Evolutionary conservation across 2,113 vertebrate genomes (phyloP), one percentile per base, ranked within the genome.

Genomic region (Ctenomys sociabilis): DNA sequence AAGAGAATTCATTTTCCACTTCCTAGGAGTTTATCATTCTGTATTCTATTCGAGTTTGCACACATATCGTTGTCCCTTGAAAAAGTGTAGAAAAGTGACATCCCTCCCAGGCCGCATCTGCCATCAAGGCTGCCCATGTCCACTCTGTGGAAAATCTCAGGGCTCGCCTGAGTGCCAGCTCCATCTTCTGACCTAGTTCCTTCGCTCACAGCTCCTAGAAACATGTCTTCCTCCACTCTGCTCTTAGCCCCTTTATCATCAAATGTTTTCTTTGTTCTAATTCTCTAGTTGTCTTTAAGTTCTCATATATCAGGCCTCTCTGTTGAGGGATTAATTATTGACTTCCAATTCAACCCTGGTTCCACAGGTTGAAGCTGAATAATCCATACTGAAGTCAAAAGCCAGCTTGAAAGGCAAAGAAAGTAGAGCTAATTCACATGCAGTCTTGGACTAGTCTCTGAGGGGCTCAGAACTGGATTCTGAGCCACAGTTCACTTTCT

Each of bases 1-100:
- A 52, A 61, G 26, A 21, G 63, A 84, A 66, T 43, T 84, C 21
- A 86, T 63, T 91, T 90, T 93, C 64, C 26, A 78, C 24, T 94
- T 86, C 7, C 16, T 91, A 75, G 43, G 88, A 91, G 72, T 70
- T 93, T 61, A 86, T 26, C 30, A 26, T 10, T 59, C 11, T 16
- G 90, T 54, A 1, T 22, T 40, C 17, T 73, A 13, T 72, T 70
- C 80, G 59, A 30, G 21, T 61, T n/a, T 91, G 4, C 12, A 80
- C 49, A 7, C 32, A 40, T 80, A 28, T 64, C 9, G 22, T 24
- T 52, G 35, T 32, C 16, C 17, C 24, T 68, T 87, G 26, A 49
- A 80, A 80, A 89, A 26, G 5, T n/a, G 52, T 66, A 66, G 70
- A 35, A 91, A 32, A 87, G 64, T 24, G 43, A 19, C 40, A 9